Conservation (phyloP, 2,888 invertebrate species). For the Dynastes tityus region DNA sequence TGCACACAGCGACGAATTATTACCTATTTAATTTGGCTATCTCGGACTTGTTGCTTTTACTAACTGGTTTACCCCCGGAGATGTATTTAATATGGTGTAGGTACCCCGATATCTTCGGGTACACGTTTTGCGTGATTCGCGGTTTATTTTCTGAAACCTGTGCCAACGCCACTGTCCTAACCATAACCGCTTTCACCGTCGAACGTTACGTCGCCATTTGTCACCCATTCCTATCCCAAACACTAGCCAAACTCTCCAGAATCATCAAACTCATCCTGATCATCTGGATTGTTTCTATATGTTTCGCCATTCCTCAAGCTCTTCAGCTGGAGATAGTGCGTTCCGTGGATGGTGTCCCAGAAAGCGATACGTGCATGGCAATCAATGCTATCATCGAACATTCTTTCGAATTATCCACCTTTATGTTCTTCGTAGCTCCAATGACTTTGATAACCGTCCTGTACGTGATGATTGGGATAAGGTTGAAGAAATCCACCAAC, state of each 20-base stretch:
- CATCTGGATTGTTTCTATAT: slow-evolving; percentile 86
- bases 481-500: slow-evolving; percentile 78
- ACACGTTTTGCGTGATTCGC: slow-evolving; percentile 83
- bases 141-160: slow-evolving; percentile 87
- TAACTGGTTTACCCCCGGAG: slow-evolving; percentile 88
- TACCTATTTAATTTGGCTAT: slow-evolving; percentile 90
- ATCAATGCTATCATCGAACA: slow-evolving; percentile 75
- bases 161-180: slow-evolving; percentile 83
- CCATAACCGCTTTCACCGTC: slow-evolving; percentile 88
- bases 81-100: slow-evolving; percentile 85
- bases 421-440: slow-evolving; percentile 88
- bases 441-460: slow-evolving; percentile 90
- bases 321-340: slow-evolving; percentile 68
- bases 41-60: slow-evolving; percentile 85
- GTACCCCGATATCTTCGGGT: slow-evolving; percentile 85
- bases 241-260: slow-evolving; percentile 89
- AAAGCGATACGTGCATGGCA: slow-evolving; percentile 69
- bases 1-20: slow-evolving; percentile 88
- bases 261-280: slow-evolving; percentile 85
- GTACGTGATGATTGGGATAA: slow-evolving; percentile 84
- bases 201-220: slow-evolving; percentile 79
- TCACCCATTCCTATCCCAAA: slow-evolving; percentile 81
- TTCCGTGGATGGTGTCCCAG: slow-evolving; percentile 55
- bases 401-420: slow-evolving; percentile 85
- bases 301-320: slow-evolving; percentile 81